Evolutionary conservation across 2,797 vertebrate species (phyloP).

Genomic region (Corythornis leucogaster): DNA sequence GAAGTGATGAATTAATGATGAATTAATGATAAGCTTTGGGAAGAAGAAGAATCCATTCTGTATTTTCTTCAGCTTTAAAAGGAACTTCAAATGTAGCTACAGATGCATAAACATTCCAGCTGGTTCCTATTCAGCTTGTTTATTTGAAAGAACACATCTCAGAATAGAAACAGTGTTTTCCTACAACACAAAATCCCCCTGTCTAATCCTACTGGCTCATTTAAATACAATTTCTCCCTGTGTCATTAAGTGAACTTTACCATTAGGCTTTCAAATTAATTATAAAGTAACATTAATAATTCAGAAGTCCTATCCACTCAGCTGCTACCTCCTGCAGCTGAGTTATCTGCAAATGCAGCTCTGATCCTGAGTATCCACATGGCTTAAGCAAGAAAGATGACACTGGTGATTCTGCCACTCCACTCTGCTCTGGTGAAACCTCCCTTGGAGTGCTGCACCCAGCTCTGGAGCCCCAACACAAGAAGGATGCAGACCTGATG

Average conservation of each 20-base stretch:
- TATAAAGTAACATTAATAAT: not conserved
- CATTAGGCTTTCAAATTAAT: slow-evolving; percentile 14
- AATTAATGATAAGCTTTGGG: slow-evolving; percentile 37
- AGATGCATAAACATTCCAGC: slow-evolving; percentile 25
- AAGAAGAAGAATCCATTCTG: not conserved
- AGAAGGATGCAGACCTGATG: too few relatives aligned
- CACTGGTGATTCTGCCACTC: too few relatives aligned
- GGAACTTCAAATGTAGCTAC: not conserved
- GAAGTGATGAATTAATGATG: slow-evolving; percentile 42
- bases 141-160: slow-evolving; percentile 19
- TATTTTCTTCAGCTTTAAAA: slow-evolving; percentile 26
- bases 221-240: not conserved
- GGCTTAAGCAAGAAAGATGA: not conserved
- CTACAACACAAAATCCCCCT: not conserved
- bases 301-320: not conserved
- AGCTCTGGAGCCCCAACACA: too few relatives aligned
- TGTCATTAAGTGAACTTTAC: slow-evolving; percentile 6
- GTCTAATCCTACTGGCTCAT: not conserved
- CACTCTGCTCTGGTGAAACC: too few relatives aligned
- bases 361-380: not conserved
- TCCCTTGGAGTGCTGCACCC: too few relatives aligned
- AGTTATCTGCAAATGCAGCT: not conserved
- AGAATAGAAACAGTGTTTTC: slow-evolving; percentile 46
- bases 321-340: not conserved
- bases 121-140: slow-evolving; percentile 13